Percentiles rank a stretch among this genome's conserved stretches.
These are phyloP conservation scores for Tragelaphus scriptus DNA, from an alignment of 2,113 vertebrate species.

Conservation along the genomic window DNA sequence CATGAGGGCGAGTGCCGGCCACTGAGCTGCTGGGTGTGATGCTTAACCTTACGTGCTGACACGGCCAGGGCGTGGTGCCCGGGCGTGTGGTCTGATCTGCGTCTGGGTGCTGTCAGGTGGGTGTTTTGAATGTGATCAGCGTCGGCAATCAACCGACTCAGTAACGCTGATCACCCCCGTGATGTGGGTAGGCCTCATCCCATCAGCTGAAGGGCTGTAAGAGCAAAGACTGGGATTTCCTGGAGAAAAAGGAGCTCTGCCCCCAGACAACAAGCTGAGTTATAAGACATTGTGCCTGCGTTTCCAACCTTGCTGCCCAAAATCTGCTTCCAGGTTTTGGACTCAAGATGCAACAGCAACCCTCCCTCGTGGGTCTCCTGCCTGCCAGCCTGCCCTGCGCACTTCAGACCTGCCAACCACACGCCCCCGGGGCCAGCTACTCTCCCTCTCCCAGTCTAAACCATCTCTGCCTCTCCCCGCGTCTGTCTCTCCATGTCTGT, in stretches of 20 bases:
- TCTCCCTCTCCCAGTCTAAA: neutral
- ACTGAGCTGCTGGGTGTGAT: accelerated
- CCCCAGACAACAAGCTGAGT: neutral
- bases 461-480: neutral
- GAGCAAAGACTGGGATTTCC: neutral
- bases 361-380: neutral
- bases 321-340: neutral
- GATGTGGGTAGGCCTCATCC: neutral
- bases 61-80: neutral
- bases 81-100: accelerated
- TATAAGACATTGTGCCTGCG: neutral
- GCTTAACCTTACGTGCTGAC: too few species aligned
- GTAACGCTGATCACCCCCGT: accelerated
- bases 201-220: neutral
- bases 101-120: neutral
- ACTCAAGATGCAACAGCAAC: neutral
- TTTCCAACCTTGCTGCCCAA: neutral
- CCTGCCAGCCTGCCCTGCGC: neutral
- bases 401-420: neutral
- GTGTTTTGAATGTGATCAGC: neutral
- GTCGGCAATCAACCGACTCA: neutral
- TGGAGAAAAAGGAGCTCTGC: neutral
- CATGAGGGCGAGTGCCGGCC: accelerated
- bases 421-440: neutral
- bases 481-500: too few species aligned